Base-by-base conservation (phyloP, 2,113 vertebrate genomes). In the Pelvicachromis taeniatus region DNA sequence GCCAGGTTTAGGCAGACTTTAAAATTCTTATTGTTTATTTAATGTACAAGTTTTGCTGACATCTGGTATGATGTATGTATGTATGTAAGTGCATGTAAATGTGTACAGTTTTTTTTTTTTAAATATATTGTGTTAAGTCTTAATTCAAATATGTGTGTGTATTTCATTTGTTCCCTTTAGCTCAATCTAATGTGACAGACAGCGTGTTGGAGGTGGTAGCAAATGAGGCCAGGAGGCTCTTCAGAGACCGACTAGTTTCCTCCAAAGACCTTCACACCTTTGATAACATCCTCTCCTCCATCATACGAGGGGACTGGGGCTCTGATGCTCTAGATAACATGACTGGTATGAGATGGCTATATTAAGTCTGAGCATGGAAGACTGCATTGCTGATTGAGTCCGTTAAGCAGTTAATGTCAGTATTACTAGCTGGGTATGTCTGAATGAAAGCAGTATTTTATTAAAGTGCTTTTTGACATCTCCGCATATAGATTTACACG, bases 231-330 rank as follows among this genome's bases (percentile, higher is more conserved):
- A 79, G 77, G 33, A 94, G 98, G 80, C 96, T 99, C 80, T 99
- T 99, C 94, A 97, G 98, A 92, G 99, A 99, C 93, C 96, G 97
- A 80, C 97, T 99, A 21, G 99, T 98, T 90, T 96, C 95, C 56
- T 26, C 91, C 53, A 98, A 97, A 92, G 98, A 98, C 81, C 93
- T 97, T 78, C 94, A 97, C 73, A 45, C 95, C 23, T 99, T 99
- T 93, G 98, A 99, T 85, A 97, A 94, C 92, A 93, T 99, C 94
- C 96, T 99, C 85, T 94, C 94, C 5, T 97, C 98, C 11, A 97
- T 99, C 54, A 94, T 99, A 91, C 96, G 97, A 53, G 97, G 94
- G 86, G 99, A 99, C 80, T 99, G 98, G 98, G 95, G 96, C 81
- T 97, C 97, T 48, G 97, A 98, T 40, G 86, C 97, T 56, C 91